Percentiles rank a stretch among this genome's conserved stretches.
These are phyloP conservation scores for Gambusia affinis DNA, from an alignment of 2,113 vertebrate genomes.

Conservation along the genomic window DNA sequence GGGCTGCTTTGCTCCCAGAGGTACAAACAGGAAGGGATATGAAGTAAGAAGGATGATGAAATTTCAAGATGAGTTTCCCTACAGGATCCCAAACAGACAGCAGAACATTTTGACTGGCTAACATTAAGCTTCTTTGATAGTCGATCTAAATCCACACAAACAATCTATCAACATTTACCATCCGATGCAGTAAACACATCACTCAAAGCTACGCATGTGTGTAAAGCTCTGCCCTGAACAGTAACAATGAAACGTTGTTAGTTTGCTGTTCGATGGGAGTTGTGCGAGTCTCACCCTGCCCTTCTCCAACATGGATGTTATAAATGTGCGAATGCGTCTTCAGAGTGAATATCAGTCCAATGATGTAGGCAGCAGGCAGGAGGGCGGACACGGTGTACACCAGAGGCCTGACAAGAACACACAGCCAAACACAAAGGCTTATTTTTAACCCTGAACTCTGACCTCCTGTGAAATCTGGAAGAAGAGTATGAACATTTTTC, in stretches of 20 bases:
- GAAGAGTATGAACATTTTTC: background rate
- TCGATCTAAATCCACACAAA: no score
- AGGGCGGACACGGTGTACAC: constrained; percentile 81
- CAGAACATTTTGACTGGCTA: no score
- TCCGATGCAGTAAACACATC: no score
- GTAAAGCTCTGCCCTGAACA: background rate
- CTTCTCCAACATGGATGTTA: constrained; percentile 82
- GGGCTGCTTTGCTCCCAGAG: no score
- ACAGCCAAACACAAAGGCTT: constrained; percentile 10
- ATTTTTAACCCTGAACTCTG: background rate
- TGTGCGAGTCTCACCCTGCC: constrained; percentile 76
- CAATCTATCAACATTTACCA: no score
- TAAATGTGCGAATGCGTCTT: constrained; percentile 89
- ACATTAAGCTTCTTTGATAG: no score
- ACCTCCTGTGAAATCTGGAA: background rate
- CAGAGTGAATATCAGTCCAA: constrained; percentile 86
- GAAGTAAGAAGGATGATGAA: background rate
- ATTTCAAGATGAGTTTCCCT: background rate
- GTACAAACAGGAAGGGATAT: background rate
- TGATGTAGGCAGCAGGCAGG: constrained; percentile 82
- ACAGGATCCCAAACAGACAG: no score
- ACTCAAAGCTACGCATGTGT: no score
- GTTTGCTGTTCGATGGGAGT: background rate
- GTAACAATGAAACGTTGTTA: background rate
- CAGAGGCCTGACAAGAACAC: constrained; percentile 76